Conservation (phyloP, 2,888 invertebrate species). For the Silvanus unidentatus region DNA sequence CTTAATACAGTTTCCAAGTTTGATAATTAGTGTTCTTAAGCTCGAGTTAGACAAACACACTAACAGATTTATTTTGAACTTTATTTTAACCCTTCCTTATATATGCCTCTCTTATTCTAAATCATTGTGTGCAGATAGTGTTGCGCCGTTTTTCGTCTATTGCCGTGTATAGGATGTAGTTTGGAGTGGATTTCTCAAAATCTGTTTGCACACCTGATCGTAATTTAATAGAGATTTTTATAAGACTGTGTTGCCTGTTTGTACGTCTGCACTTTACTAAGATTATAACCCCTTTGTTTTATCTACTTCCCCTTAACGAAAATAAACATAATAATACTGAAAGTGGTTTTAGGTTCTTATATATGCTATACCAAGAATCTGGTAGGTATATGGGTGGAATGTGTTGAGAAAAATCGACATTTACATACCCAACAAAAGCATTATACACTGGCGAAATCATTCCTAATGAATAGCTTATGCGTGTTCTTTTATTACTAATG, state of each 20-base stretch:
- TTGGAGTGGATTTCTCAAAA: slow-evolving; percentile 13
- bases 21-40: slow-evolving; percentile 49
- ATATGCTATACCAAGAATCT: no score
- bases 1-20: slow-evolving; percentile 49
- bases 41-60: slow-evolving; percentile 46
- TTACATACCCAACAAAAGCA: no score
- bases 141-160: slow-evolving; percentile 1
- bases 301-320: slow-evolving; percentile 10
- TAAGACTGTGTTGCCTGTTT: slow-evolving; percentile 25
- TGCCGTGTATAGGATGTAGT: not conserved
- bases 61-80: slow-evolving; percentile 41
- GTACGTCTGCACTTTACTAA: slow-evolving; percentile 23
- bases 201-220: slow-evolving; percentile 34
- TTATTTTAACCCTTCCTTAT: slow-evolving; percentile 3
- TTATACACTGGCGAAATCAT: no score
- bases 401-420: no score
- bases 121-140: not conserved
- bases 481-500: no score
- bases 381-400: no score
- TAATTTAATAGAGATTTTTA: slow-evolving; percentile 31
- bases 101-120: not conserved
- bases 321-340: slow-evolving; percentile 1
- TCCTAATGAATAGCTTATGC: no score
- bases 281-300: slow-evolving; percentile 25
- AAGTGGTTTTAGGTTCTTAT: no score